Base-by-base conservation (phyloP, 1,140 invertebrate genomes). In the Leptoteleia sp. region DNA sequence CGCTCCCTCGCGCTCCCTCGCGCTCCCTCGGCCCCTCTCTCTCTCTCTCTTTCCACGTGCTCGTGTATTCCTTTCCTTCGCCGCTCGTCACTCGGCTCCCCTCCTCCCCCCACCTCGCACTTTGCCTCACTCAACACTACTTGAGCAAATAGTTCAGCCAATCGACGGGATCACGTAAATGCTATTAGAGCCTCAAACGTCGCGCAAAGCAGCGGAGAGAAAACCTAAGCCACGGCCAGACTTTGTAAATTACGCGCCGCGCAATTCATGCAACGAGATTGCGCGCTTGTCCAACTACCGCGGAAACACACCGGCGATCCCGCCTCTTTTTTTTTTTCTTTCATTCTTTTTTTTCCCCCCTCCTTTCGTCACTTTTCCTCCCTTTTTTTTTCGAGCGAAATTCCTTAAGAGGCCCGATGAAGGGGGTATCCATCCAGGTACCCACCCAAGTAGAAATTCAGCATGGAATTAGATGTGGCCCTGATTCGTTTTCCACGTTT, bases 81-180 rank as follows among this genome's bases (percentile, higher is more conserved):
- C 29, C 48, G 50, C 47, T 42, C 47, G 15, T n/a, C 25, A 38
- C 55, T 33, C 11, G n/a, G n/a, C 25, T 8, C 54, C 33, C n/a
- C 15, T 4, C 40, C 11, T 3, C 17, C 7, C 40, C 38, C 7
- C 12, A 12, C 43, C 13, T 19, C 52, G 45, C 52, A 65, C 67
- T 78, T 62, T 77, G 52, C 59, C 45, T 71, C 65, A 65, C 75
- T 71, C 70, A 70, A 48, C 64, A 67, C 68, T 79, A 70, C 70
- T 79, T 70, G 76, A 70, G 70, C 68, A 75, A 79, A 79, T 73
- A 79, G 76, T 73, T 70, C 27, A 73, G 64, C 76, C 70, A 79
- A 79, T 79, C 76, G 76, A 75, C 76, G 64, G 43, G 70, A 73
- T 73, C 70, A 79, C 70, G 76, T 79, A 79, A 79, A 79, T 52